Evolutionary conservation across 2,888 invertebrate genomes (phyloP), one percentile per base, ranked within the genome.

Genomic region (Gasteruption jaculator): DNA sequence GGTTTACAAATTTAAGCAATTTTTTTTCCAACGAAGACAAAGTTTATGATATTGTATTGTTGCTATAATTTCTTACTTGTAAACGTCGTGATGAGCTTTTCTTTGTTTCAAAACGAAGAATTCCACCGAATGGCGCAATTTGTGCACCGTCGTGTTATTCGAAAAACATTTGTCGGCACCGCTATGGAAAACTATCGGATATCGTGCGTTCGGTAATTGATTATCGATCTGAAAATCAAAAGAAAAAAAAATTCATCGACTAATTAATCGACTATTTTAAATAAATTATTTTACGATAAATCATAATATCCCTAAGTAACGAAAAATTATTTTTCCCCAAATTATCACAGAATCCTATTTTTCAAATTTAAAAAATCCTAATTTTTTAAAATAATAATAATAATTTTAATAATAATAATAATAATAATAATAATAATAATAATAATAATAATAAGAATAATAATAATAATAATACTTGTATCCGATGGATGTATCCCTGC

Each of bases 221-320:
- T 89, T 88, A 68, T 91, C 90, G 45, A 90, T 74, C 77, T 90
- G 77, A 16, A 79, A 61, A 43, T 19, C 2, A 73, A 67, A 37
- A 19, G 34, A 31, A 22, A 36, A 22, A 36, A 30, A n/a, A n/a
- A n/a, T n/a, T n/a, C n/a, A n/a, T n/a, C n/a, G n/a, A n/a, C n/a
- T n/a, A n/a, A n/a, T n/a, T n/a, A n/a, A n/a, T n/a, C n/a, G n/a
- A n/a, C n/a, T n/a, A n/a, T n/a, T n/a, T n/a, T n/a, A n/a, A n/a
- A n/a, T n/a, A n/a, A n/a, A n/a, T n/a, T n/a, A n/a, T n/a, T n/a
- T n/a, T n/a, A n/a, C n/a, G n/a, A n/a, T n/a, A n/a, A n/a, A n/a
- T n/a, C n/a, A n/a, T n/a, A n/a, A n/a, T n/a, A n/a, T n/a, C n/a
- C n/a, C n/a, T 36, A 30, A n/a, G 26, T 5, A n/a, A 18, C 5